Evolutionary conservation across 92 coral and sea anemone genomes (phyloP), one percentile per base, ranked within the genome.

Genomic region (Palythoa grandiflora): DNA sequence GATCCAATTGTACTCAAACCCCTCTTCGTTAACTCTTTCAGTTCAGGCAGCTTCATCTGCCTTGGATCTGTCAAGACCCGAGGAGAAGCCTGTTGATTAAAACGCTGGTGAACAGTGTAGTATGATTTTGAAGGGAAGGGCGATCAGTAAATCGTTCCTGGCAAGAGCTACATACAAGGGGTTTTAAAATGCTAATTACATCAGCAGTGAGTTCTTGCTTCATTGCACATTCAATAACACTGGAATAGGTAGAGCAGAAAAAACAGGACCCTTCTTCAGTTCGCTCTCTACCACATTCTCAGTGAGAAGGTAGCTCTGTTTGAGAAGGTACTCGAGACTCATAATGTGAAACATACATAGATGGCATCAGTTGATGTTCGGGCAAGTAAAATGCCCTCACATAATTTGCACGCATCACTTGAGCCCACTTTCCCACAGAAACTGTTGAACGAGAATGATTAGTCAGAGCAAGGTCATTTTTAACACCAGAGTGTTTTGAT

Each of bases 351-450:
- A 70, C 39, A 37, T 70, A 70, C 38, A 37, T 35, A 12, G 90
- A 88, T 35, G 94, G 94, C 89, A 85, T 75, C 1, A 92, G 94
- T 21, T 92, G 83, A 20, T 92, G 94, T 36, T 92, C 90, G 15
- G 92, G 90, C 60, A 92, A 55, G 65, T 89, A 92, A 78, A 92
- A 92, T 57, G 92, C 88, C 47, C 92, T 77, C 7, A 92, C 94
- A 89, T 92, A 92, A 53, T 92, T 92, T 10, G 90, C 85, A n/a
- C 89, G 57, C 92, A 92, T 92, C 19, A 92, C 78, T 73, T 92
- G 94, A 86, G 84, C 85, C 93, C 93, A 91, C 55, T 91, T 91
- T 14, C 93, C 89, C 9, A 83, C 21, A 14, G 13, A 14, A 21
- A 83, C 85, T 38, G 93, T 88, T 17, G 91, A 81, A 3, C 83